These are phyloP conservation scores for Elaeidobius kamerunicus DNA, from an alignment of 2,888 invertebrate species.

Conservation along the genomic window DNA sequence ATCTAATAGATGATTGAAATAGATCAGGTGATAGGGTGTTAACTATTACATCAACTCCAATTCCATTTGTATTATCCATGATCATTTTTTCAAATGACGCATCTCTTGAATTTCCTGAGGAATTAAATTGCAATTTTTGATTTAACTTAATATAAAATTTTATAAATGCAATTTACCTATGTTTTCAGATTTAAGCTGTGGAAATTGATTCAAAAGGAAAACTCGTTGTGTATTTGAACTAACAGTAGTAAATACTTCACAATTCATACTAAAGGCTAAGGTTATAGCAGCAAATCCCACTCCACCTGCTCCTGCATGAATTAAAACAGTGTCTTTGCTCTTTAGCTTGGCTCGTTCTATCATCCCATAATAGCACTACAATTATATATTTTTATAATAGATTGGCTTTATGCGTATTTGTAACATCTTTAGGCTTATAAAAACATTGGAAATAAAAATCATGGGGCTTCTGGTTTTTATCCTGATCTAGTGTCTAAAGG, in stretches of 20 bases:
- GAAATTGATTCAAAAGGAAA: slow-evolving; percentile 80
- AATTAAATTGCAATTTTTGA: too few relatives aligned
- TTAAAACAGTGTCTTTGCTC: slow-evolving; percentile 35
- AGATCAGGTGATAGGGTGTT: slow-evolving; percentile 92
- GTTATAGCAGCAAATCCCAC: slow-evolving; percentile 93
- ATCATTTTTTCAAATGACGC: slow-evolving; percentile 84
- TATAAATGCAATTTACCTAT: slow-evolving; percentile 55
- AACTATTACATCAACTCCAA: slow-evolving; percentile 85
- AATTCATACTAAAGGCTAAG: slow-evolving; percentile 80
- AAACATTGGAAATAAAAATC: too few relatives aligned
- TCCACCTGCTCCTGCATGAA: slow-evolving; percentile 61
- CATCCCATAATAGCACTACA: slow-evolving; percentile 37
- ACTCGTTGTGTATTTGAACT: slow-evolving; percentile 82
- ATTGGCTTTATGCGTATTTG: too few relatives aligned
- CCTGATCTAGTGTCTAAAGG: too few relatives aligned
- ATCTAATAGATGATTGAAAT: slow-evolving; percentile 65
- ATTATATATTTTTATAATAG: too few relatives aligned
- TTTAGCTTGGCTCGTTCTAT: slow-evolving; percentile 32
- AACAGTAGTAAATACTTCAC: slow-evolving; percentile 85
- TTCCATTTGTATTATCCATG: slow-evolving; percentile 73
- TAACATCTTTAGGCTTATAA: too few relatives aligned
- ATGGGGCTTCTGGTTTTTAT: too few relatives aligned
- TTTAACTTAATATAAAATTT: too few relatives aligned
- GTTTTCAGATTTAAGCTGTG: slow-evolving; percentile 67
- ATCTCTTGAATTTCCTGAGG: slow-evolving; percentile 76